These are phyloP conservation scores for Sycophila texana DNA, from an alignment of 2,888 invertebrate species.

Conservation along the genomic window DNA sequence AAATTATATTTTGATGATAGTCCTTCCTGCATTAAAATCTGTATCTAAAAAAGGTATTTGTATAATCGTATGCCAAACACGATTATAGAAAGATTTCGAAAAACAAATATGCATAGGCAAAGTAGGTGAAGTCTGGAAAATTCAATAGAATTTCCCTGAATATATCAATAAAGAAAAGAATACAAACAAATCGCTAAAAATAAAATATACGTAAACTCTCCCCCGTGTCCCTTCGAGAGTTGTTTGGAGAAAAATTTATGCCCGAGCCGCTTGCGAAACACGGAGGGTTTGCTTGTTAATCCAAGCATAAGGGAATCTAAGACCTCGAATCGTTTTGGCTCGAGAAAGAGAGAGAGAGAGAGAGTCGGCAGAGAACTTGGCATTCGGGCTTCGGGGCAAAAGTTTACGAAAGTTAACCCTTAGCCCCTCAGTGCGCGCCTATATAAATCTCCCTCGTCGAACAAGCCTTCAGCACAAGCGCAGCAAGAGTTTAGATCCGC, in stretches of 20 bases:
- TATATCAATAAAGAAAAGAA: not conserved
- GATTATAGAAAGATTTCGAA: not conserved
- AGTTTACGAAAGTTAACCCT: conserved; percentile 53
- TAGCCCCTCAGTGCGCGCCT: conserved; percentile 25
- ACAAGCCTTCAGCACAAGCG: conserved; percentile 18
- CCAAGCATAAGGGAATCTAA: conserved; percentile 38
- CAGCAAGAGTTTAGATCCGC: conserved; percentile 45
- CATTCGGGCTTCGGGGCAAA: conserved; percentile 40
- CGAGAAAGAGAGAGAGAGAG: not conserved
- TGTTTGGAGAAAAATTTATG: conserved; percentile 16
- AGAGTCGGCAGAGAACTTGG: conserved; percentile 33
- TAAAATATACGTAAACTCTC: not conserved
- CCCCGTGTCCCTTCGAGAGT: not conserved
- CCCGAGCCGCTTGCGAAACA: not conserved
- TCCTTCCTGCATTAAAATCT: too few species aligned
- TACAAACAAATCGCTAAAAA: not conserved
- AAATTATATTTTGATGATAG: too few species aligned
- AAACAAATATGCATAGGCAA: not conserved
- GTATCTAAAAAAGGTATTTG: too few species aligned
- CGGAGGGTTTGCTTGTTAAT: conserved; percentile 40
- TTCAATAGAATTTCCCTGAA: not conserved
- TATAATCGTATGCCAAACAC: not conserved
- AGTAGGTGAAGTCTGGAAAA: too few species aligned
- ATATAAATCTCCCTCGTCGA: conserved; percentile 48
- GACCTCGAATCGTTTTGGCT: conserved; percentile 42